phyloP scores from a whole-genome alignment of 2,888 invertebrate genomes.

The Stenotaenia linearis region DNA sequence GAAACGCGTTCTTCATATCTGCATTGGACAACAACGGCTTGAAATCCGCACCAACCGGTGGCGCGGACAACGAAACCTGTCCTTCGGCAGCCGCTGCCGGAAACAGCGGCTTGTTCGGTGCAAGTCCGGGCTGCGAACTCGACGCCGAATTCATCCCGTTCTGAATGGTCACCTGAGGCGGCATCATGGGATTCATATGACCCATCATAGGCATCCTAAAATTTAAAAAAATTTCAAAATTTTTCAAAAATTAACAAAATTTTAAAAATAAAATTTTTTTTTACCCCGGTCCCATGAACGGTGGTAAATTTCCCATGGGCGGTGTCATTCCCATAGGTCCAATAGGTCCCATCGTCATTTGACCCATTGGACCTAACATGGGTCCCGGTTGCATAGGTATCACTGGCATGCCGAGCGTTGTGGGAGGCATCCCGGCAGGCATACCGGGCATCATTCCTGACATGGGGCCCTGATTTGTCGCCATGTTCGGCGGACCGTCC shows the following conservation, averaged over 20 bases:
- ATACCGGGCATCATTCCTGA: constrained; percentile 35
- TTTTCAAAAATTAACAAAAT: no score
- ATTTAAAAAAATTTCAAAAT: no score
- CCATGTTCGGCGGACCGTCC: background rate
- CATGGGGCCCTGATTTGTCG: constrained; percentile 26
- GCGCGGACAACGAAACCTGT: constrained; percentile 11
- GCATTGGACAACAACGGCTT: constrained; percentile 34
- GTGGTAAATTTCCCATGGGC: no score
- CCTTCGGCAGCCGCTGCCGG: constrained; percentile 52
- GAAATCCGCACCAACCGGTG: constrained; percentile 38
- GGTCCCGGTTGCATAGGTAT: constrained; percentile 52
- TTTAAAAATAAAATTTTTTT: background rate
- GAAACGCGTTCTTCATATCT: constrained; percentile 26
- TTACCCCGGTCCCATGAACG: constrained; percentile 39
- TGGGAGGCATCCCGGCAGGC: constrained; percentile 36
- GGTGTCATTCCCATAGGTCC: constrained; percentile 52
- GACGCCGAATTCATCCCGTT: constrained; percentile 35
- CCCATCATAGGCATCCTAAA: constrained; percentile 36
- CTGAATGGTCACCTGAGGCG: constrained; percentile 37
- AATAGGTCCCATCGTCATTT: constrained; percentile 51
- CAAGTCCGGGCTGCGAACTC: background rate
- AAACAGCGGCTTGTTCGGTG: constrained; percentile 65
- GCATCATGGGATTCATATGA: constrained; percentile 43
- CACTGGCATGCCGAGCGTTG: constrained; percentile 40
- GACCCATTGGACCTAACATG: constrained; percentile 39